phyloP scores from a whole-genome alignment of 2,113 vertebrate species.

The Lontra canadensis region DNA sequence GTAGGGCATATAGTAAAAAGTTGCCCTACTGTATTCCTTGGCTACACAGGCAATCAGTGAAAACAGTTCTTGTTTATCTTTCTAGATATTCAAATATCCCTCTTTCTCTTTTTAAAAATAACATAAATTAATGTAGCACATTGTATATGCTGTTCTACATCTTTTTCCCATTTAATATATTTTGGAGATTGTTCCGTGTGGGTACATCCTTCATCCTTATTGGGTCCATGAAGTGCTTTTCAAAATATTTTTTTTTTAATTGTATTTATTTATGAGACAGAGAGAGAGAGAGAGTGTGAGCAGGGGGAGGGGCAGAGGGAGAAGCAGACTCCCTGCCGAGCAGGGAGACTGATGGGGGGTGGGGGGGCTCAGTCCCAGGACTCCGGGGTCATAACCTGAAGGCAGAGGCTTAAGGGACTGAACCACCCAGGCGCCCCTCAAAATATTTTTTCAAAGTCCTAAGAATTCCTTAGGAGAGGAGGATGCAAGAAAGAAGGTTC shows the following conservation, averaged over 20 bases:
- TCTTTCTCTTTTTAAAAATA: background rate
- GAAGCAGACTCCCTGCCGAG: background rate
- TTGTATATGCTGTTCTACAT: background rate
- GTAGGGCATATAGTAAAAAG: background rate
- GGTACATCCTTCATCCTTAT: background rate
- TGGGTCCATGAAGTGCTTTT: background rate
- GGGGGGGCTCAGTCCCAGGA: background rate
- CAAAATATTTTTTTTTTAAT: background rate
- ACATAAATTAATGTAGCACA: background rate
- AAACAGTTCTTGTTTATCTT: constrained; percentile 8
- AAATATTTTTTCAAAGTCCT: constrained; percentile 2
- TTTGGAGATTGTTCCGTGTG: background rate
- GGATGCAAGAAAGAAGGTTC: background rate
- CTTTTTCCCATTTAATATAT: background rate
- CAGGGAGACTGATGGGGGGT: background rate
- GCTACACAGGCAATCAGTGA: background rate
- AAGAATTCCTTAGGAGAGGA: background rate
- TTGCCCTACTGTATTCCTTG: background rate
- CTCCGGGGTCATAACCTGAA: background rate
- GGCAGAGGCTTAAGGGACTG: background rate
- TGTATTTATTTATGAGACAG: background rate
- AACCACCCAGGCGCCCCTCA: background rate
- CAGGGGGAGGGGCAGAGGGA: background rate
- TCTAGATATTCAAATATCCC: background rate
- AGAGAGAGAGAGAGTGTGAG: background rate